Percentiles rank a stretch among this genome's conserved stretches.
Conservation (phyloP, 2,113 vertebrate genomes). For the Pterocles orientalis region DNA sequence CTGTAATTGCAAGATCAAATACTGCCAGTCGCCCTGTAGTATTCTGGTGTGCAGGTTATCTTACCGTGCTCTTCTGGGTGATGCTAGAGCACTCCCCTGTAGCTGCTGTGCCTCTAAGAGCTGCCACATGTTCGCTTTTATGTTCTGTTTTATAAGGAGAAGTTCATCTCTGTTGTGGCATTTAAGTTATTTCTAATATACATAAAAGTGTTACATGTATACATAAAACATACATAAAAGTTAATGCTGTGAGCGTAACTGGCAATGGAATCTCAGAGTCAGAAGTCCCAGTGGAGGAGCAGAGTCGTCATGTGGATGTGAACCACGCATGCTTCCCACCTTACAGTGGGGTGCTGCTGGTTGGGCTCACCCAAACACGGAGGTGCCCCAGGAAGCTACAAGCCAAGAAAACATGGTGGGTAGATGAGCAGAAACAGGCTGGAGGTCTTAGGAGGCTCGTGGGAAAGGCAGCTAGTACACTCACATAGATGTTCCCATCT, state of each 20-base stretch:
- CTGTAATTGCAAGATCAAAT: not conserved
- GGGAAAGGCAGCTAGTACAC: not conserved
- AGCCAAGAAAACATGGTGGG: not conserved
- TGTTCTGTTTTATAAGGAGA: not conserved
- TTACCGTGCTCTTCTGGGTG: not conserved
- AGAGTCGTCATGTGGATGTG: fast-evolving
- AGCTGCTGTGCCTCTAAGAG: not conserved
- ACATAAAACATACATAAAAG: not conserved
- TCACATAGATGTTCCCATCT: not conserved
- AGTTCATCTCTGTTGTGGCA: not conserved
- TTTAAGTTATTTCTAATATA: not conserved
- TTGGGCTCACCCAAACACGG: not conserved
- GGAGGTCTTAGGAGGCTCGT: not conserved
- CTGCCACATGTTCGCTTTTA: not conserved
- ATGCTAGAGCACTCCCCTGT: not conserved
- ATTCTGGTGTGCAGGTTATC: not conserved
- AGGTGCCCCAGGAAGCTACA: not conserved
- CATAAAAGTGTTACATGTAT: not conserved
- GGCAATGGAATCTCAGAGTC: not conserved
- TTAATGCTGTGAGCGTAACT: not conserved
- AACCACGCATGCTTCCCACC: not conserved
- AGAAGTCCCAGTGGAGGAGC: not conserved
- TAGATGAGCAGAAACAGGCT: not conserved
- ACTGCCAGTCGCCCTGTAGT: not conserved
- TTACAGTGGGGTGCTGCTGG: not conserved